A percentile compares a stretch with the other conserved stretches of the same genome.
Conservation (phyloP, 2,113 vertebrate species). For the Catharus fuscescens region DNA sequence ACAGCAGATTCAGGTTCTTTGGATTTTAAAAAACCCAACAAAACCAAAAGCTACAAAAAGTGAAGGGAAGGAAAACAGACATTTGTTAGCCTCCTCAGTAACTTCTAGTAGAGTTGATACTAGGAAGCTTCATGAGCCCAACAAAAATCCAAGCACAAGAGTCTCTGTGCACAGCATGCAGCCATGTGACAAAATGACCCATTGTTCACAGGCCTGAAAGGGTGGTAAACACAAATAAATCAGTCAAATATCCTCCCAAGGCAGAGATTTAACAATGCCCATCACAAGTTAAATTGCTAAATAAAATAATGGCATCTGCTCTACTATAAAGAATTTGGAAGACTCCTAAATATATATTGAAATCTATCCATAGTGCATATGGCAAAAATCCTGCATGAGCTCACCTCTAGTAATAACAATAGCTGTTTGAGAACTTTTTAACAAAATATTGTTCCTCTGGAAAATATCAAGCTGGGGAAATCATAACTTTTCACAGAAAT, state of each 20-base stretch:
- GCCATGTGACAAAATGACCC: rapidly evolving
- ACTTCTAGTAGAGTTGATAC: not conserved
- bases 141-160: not conserved
- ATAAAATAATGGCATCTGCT: not conserved
- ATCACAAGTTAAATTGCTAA: not conserved
- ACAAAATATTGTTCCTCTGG: conserved; percentile 38
- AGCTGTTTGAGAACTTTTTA: conserved; percentile 3
- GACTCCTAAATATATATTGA: conserved; percentile 2
- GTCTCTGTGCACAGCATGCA: not conserved
- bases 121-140: not conserved
- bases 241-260: not conserved
- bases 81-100: not conserved
- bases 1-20: not conserved
- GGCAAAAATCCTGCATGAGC: conserved; percentile 57
- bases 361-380: not conserved
- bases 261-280: not conserved
- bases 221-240: not conserved
- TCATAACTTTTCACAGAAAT: conserved; percentile 1
- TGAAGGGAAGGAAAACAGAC: not conserved
- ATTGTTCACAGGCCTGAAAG: not conserved
- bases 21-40: not conserved
- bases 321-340: conserved; percentile 37
- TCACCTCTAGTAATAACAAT: conserved; percentile 57
- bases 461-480: conserved; percentile 12
- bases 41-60: not conserved